Base-by-base conservation (phyloP, 2,113 vertebrate species). In the Apteryx owenii region DNA sequence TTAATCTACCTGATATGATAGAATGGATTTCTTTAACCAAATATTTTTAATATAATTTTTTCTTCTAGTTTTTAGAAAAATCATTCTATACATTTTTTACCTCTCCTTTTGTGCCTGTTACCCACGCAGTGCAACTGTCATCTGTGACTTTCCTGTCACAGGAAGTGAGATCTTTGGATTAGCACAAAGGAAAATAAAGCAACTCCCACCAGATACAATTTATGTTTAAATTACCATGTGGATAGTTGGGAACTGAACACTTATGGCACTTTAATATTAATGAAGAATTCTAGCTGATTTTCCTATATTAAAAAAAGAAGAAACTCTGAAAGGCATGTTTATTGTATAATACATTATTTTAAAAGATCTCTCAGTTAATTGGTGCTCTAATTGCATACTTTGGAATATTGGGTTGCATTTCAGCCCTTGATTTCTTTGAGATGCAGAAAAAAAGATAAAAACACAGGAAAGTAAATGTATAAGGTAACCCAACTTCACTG, bases 211-310 rank as follows among this genome's bases (percentile, higher is more conserved):
- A 85, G 81, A 84, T 76, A 70, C 79, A 78, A 18, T 50, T 18
- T 85, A 64, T 89, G 80, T 91, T 44, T 85, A 91, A 96, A 90
- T 96, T 97, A 86, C 86, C 75, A 91, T 70, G 65, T 81, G 92
- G 84, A 94, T 82, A 91, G 62, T 68, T 89, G 31, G 83, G 95
- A 92, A 94, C 65, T 70, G 90, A 66, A 85, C 70, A 77, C 48
- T 92, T 90, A 92, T 4, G 33, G 81, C 65, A 96, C 90, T 95
- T 97, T 96, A 97, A 95, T 90, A 96, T 90, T 95, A 96, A 95
- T 90, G 60, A 79, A 90, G 53, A 90, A 33, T 85, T 94, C 78
- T 70, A 73, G 68, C 46, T 79, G 54, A 64, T 76, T 88, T 86
- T 89, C 85, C 61, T 62, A 0, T 68, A 72, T 87, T 94, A 81